These are phyloP conservation scores for Parnassius orleans DNA, from an alignment of 2,888 invertebrate species.

Conservation along the genomic window DNA sequence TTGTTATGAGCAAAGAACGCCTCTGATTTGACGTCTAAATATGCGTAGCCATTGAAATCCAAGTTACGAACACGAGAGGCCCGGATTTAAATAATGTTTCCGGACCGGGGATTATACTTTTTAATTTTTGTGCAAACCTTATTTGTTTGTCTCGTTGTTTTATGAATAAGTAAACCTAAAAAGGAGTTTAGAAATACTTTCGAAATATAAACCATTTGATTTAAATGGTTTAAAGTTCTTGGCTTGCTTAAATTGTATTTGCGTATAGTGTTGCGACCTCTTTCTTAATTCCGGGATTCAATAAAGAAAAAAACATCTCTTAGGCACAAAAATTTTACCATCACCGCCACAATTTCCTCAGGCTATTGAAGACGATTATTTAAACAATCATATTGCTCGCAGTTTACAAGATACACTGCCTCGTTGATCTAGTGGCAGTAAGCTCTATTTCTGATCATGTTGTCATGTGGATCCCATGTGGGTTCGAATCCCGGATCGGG, in stretches of 20 bases:
- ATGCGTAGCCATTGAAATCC: slow-evolving; percentile 19
- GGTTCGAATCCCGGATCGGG: no score
- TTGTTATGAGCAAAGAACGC: slow-evolving; percentile 4
- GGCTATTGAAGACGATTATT: no score
- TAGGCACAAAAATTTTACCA: no score
- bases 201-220: neutral
- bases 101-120: slow-evolving; percentile 18
- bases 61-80: slow-evolving; percentile 16
- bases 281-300: no score
- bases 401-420: no score
- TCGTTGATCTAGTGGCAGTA: no score
- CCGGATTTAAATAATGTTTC: slow-evolving; percentile 18
- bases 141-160: slow-evolving; percentile 16
- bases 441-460: no score
- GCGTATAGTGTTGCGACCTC: no score
- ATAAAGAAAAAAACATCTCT: no score
- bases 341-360: no score
- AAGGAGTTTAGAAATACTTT: neutral
- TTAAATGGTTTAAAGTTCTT: neutral
- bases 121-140: slow-evolving; percentile 16
- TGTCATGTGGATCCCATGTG: no score
- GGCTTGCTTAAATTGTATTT: neutral
- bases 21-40: slow-evolving; percentile 21
- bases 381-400: no score
- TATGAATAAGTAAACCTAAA: slow-evolving; percentile 2